Evolutionary conservation across 2,888 invertebrate genomes (phyloP).

Genomic region (Cephus sareptanus): DNA sequence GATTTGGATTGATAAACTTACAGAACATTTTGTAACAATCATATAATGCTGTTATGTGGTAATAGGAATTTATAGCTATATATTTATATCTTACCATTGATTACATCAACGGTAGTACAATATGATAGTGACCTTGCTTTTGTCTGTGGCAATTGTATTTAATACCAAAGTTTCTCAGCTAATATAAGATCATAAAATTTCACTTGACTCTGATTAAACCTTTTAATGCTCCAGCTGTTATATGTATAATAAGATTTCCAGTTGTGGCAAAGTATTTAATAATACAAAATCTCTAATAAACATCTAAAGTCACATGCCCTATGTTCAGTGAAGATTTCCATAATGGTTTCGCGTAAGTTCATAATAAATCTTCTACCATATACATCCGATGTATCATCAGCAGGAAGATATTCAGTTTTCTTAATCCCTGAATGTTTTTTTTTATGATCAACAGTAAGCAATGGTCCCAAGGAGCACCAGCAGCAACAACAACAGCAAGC

Average conservation of each 20-base stretch:
- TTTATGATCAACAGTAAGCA: constrained; percentile 53
- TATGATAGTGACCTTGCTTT: neutral
- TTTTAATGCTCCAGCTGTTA: neutral
- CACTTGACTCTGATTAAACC: neutral
- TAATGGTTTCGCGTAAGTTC: neutral
- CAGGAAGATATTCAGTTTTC: neutral
- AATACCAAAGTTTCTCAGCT: neutral
- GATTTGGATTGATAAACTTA: neutral
- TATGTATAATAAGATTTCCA: neutral
- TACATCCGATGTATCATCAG: neutral
- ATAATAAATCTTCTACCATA: neutral
- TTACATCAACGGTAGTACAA: neutral
- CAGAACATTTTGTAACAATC: neutral
- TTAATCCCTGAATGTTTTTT: neutral
- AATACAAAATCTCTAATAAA: neutral
- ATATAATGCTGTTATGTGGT: neutral
- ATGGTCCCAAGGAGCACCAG: constrained; percentile 66
- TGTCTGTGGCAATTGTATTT: neutral
- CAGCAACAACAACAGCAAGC: constrained; percentile 54
- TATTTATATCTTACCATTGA: neutral
- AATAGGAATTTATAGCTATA: neutral
- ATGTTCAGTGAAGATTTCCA: neutral
- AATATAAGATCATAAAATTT: neutral
- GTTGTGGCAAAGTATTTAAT: neutral
- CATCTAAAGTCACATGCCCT: neutral